Evolutionary conservation across 2,797 vertebrate species (phyloP).

Genomic region (Lates japonicus): DNA sequence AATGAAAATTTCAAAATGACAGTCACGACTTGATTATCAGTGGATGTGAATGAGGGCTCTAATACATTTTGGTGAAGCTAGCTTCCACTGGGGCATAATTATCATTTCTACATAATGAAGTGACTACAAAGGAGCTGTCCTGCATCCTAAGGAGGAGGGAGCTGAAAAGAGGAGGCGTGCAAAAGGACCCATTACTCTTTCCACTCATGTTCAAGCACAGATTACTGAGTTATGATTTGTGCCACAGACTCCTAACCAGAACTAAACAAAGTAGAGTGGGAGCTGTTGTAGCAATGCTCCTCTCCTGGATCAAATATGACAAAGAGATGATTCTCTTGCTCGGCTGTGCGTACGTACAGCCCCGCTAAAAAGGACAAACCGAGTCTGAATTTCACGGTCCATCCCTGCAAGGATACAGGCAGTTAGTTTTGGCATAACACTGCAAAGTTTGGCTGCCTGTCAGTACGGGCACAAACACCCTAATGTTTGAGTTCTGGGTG

Average conservation of each 20-base stretch:
- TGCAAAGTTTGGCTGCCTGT: slow-evolving; percentile 59
- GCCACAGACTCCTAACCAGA: slow-evolving; percentile 19
- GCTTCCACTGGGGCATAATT: slow-evolving; percentile 80
- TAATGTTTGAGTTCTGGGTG: slow-evolving; percentile 76
- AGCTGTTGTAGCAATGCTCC: background rate
- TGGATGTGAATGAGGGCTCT: slow-evolving; percentile 71
- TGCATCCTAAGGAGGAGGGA: slow-evolving; percentile 70
- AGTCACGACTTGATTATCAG: slow-evolving; percentile 72
- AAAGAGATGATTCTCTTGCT: slow-evolving; percentile 22
- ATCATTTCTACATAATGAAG: slow-evolving; percentile 81
- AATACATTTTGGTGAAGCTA: slow-evolving; percentile 67
- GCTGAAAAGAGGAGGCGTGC: slow-evolving; percentile 42
- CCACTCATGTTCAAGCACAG: slow-evolving; percentile 34
- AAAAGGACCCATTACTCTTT: slow-evolving; percentile 54
- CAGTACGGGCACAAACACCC: slow-evolving; percentile 70
- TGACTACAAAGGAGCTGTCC: slow-evolving; percentile 76
- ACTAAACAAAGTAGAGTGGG: slow-evolving; percentile 31
- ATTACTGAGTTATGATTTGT: slow-evolving; percentile 44
- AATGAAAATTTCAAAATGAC: slow-evolving; percentile 62
- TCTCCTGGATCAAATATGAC: slow-evolving; percentile 41
- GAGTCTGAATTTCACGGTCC: slow-evolving; percentile 39
- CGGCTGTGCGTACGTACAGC: slow-evolving; percentile 8
- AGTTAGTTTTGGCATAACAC: slow-evolving; percentile 73
- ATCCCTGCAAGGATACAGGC: slow-evolving; percentile 60
- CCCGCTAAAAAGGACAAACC: slow-evolving; percentile 55